Conservation (phyloP, 2,888 invertebrate species). For the Caenorhabditis sulstoni region DNA sequence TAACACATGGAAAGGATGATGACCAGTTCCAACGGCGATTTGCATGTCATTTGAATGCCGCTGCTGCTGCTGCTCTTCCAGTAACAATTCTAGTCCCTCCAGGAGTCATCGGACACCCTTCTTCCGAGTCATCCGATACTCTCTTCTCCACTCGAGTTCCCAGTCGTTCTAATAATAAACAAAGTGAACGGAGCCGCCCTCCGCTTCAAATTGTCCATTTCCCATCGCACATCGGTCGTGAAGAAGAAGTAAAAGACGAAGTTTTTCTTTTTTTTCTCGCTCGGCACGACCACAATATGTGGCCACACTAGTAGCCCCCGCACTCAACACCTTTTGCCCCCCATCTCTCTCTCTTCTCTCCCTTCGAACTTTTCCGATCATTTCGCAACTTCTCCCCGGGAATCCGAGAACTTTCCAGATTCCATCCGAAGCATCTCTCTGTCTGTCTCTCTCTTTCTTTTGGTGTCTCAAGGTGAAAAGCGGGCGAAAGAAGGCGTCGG, state of each 20-base stretch:
- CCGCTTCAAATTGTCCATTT: conserved; percentile 36
- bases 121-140: conserved; percentile 31
- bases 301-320: conserved; percentile 26
- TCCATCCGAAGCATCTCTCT: conserved; percentile 2
- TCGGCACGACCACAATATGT: conserved; percentile 12
- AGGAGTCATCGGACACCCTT: background rate
- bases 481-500: no score
- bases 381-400: background rate
- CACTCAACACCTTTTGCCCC: conserved; percentile 15
- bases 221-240: conserved; percentile 42
- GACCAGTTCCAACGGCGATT: conserved; percentile 18
- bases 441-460: no score
- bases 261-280: conserved; percentile 3
- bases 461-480: conserved; percentile 8
- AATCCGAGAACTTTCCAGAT: conserved; percentile 1
- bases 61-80: no score
- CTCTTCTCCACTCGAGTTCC: conserved; percentile 17
- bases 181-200: conserved; percentile 35
- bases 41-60: conserved; percentile 47
- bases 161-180: conserved; percentile 34
- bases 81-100: conserved; percentile 24
- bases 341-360: conserved; percentile 16
- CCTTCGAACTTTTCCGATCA: background rate
- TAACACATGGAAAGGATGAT: background rate
- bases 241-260: conserved; percentile 24